phyloP scores from a whole-genome alignment of 2,888 invertebrate species.

The Ichneumoninae sp. region DNA sequence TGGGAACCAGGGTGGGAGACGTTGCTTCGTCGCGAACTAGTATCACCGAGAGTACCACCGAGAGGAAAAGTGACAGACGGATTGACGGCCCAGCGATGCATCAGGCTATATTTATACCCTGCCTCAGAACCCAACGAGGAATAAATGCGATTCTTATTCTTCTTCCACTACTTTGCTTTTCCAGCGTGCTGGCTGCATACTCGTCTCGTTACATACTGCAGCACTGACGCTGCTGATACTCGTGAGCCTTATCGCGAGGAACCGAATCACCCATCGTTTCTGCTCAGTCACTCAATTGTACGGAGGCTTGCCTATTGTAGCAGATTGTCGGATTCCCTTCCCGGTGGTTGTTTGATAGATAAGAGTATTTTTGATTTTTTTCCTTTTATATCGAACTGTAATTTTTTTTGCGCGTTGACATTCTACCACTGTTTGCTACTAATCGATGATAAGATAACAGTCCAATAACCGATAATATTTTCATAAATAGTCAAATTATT shows the following conservation, averaged over 20 bases:
- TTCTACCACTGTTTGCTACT: background rate
- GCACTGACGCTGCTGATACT: background rate
- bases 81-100: constrained; percentile 57
- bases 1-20: background rate
- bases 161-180: constrained; percentile 12
- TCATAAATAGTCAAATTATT: background rate
- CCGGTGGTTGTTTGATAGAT: background rate
- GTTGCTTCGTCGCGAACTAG: constrained; percentile 4
- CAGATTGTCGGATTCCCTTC: background rate
- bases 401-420: too few relatives aligned
- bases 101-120: constrained; percentile 70
- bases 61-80: constrained; percentile 32
- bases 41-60: constrained; percentile 26
- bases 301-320: background rate
- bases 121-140: constrained; percentile 31
- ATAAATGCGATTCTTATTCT: constrained; percentile 23
- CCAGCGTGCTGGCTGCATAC: background rate
- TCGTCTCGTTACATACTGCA: background rate
- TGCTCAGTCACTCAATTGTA: constrained; percentile 20
- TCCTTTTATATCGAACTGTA: background rate
- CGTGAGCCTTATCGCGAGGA: constrained; percentile 23
- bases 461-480: background rate
- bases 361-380: background rate
- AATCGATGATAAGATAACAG: background rate
- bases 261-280: background rate